Evolutionary conservation across 2,888 invertebrate species (phyloP).

Genomic region (Aphrophora alni): DNA sequence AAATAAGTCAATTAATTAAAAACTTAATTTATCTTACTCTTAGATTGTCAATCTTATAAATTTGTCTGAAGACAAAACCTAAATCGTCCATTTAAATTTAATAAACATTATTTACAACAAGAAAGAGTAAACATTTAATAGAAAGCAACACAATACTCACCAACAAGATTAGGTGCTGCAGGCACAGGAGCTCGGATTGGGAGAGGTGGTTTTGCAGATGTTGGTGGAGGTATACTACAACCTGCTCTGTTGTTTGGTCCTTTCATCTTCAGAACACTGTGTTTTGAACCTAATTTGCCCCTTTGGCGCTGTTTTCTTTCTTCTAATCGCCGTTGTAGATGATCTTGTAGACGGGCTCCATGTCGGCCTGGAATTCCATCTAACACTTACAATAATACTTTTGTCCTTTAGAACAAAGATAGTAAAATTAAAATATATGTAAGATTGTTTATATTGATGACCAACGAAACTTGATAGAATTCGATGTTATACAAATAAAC

Average conservation of each 20-base stretch:
- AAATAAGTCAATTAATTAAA: no score
- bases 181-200: constrained; percentile 36
- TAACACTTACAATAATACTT: constrained; percentile 15
- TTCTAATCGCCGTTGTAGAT: constrained; percentile 64
- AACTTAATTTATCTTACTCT: no score
- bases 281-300: constrained; percentile 53
- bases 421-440: neutral
- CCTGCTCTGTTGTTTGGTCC: constrained; percentile 42
- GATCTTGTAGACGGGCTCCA: constrained; percentile 65
- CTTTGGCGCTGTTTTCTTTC: constrained; percentile 62
- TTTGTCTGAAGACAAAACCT: no score
- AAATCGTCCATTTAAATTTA: no score
- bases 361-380: constrained; percentile 57
- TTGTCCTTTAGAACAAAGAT: constrained; percentile 27
- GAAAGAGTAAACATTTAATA: no score
- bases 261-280: constrained; percentile 48
- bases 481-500: no score
- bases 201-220: constrained; percentile 34
- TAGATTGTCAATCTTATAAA: no score
- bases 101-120: no score
- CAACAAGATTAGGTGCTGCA: constrained; percentile 40
- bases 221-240: constrained; percentile 30
- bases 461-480: no score
- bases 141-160: constrained; percentile 34
- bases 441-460: no score